These are phyloP conservation scores for Smittia aterrima DNA, from an alignment of 2,888 invertebrate species.

Conservation along the genomic window DNA sequence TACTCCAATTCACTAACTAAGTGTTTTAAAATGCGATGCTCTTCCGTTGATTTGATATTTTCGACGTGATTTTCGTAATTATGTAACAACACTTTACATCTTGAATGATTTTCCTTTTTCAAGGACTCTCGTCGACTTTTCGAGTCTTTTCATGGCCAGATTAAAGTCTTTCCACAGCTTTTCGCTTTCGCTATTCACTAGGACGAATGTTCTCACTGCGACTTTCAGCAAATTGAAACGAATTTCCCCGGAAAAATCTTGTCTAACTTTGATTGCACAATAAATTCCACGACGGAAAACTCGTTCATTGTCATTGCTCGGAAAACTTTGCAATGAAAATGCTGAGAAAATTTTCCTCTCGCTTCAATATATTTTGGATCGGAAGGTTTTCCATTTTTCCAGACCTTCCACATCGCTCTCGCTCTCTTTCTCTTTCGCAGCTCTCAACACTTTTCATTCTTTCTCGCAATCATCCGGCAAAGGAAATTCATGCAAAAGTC, in stretches of 20 bases:
- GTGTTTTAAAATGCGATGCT: no score
- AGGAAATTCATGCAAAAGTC: background rate
- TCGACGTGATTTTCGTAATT: background rate
- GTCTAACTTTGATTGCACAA: slow-evolving; percentile 25
- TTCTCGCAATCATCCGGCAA: background rate
- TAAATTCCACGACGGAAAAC: slow-evolving; percentile 16
- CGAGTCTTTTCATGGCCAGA: background rate
- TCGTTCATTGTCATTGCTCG: slow-evolving; percentile 29
- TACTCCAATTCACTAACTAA: no score
- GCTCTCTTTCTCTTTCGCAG: no score
- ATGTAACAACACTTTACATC: background rate
- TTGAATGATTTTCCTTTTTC: background rate
- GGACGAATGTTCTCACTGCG: background rate
- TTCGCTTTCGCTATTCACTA: background rate
- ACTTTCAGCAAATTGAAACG: background rate
- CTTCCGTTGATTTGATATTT: no score
- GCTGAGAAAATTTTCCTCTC: background rate
- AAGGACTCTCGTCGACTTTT: background rate
- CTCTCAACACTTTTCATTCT: background rate
- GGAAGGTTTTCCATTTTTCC: slow-evolving; percentile 22
- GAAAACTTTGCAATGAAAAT: slow-evolving; percentile 5
- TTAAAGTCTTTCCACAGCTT: background rate
- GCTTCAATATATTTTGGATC: background rate
- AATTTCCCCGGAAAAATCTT: no score
- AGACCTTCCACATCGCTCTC: background rate